These are phyloP conservation scores for Platichthys stellatus DNA, from an alignment of 2,113 vertebrate genomes.

Conservation along the genomic window DNA sequence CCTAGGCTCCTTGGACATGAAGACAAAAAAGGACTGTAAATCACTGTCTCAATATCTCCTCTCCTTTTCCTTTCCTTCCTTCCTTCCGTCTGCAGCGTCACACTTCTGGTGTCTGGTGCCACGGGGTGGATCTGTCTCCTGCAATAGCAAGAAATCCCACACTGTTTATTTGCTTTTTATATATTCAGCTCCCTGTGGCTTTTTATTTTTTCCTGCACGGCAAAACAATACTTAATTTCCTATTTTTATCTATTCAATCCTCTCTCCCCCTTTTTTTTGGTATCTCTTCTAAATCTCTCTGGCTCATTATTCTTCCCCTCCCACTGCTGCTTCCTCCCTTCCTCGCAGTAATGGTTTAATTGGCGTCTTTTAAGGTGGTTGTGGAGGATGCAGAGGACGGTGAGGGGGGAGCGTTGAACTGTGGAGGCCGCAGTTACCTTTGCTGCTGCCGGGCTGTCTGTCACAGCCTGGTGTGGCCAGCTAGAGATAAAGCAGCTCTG, in stretches of 20 bases:
- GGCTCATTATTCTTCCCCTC: conserved; percentile 34
- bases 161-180: conserved; percentile 50
- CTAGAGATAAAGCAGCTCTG: conserved; percentile 67
- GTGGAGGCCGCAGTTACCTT: conserved; percentile 38
- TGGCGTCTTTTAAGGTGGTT: conserved; percentile 63
- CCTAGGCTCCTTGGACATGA: conserved; percentile 59
- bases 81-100: conserved; percentile 56
- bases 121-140: conserved; percentile 60
- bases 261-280: not conserved
- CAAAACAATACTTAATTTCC: conserved; percentile 70
- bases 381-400: conserved; percentile 50
- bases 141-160: conserved; percentile 70
- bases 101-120: conserved; percentile 46
- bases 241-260: conserved; percentile 50
- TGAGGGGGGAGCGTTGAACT: conserved; percentile 37
- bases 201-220: conserved; percentile 23
- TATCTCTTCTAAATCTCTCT: conserved; percentile 1
- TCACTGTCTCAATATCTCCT: conserved; percentile 65
- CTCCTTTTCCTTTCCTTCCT: conserved; percentile 54
- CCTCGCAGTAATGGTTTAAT: conserved; percentile 73
- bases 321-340: conserved; percentile 33
- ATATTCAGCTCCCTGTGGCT: conserved; percentile 38
- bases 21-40: conserved; percentile 70
- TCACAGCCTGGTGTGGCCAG: conserved; percentile 61
- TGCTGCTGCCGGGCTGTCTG: conserved; percentile 54